A percentile compares a stretch with the other conserved stretches of the same genome.
Evolutionary conservation across 1,140 invertebrate genomes (phyloP).

Genomic region (Lepidurus arcticus): DNA sequence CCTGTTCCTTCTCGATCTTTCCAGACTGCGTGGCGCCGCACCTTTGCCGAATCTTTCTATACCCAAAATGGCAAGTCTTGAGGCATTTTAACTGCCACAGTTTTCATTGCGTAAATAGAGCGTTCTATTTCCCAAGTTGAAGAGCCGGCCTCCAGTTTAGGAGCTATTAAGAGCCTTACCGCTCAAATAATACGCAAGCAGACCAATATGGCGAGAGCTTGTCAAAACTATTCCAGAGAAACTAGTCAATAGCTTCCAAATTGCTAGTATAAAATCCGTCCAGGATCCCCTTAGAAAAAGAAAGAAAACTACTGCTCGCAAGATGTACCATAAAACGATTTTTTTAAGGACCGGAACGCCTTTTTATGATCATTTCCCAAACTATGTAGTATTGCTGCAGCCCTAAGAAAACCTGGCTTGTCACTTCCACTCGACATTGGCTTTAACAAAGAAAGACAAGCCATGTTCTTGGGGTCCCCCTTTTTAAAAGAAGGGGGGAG

Average conservation of each 20-base stretch:
- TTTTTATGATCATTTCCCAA: background rate
- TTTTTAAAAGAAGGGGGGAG: background rate
- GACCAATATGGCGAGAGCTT: background rate
- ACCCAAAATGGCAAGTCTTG: background rate
- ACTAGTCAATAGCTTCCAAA: slow-evolving; percentile 7
- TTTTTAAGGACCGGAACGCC: background rate
- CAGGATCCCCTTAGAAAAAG: too few species aligned
- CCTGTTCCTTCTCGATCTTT: background rate
- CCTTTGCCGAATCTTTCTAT: background rate
- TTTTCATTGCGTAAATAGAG: background rate
- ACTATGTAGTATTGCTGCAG: background rate
- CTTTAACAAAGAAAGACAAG: background rate
- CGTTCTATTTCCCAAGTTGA: background rate
- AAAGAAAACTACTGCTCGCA: background rate
- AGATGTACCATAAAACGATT: background rate
- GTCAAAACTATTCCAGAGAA: background rate
- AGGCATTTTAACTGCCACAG: background rate
- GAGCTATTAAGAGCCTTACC: background rate
- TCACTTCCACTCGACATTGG: background rate
- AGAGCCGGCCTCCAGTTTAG: background rate
- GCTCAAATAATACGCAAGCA: background rate
- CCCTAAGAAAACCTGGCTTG: background rate
- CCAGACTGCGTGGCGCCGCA: slow-evolving; percentile 1
- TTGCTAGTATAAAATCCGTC: background rate
- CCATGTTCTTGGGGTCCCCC: background rate